Base-by-base conservation (phyloP, 2,797 vertebrate species). In the Champsocephalus esox region DNA sequence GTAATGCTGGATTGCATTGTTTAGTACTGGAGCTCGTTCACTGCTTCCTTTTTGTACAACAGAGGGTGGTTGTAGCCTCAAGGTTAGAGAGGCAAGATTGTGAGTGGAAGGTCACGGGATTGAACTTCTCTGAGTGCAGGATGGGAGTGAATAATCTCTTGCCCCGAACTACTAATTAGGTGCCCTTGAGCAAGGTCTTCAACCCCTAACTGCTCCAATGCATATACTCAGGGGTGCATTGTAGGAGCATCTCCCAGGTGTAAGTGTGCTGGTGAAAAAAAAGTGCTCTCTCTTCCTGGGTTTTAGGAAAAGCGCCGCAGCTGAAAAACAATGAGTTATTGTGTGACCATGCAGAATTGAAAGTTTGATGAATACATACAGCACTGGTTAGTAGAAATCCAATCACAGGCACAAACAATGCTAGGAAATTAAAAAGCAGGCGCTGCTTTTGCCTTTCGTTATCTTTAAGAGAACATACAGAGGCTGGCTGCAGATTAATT, bases 381-480 rank as follows among this genome's bases (percentile, higher is more conserved):
- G 52, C 14, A 11, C 51, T 55, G 76, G 64, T 82, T 75, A 49
- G 68, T 10, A 55, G 61, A 81, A 86, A 84, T 68, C 68, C 83
- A 90, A 87, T 87, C 81, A 81, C 28, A 68, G 45, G 28, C 63
- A 80, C 75, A 90, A 88, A 90, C 86, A 90, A 87, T 88, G 66
- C 48, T 41, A 21, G 71, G 52, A 84, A 90, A 89, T 87, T 79
- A 89, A 88, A 89, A 59, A 84, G 19, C 71, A 44, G 59, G 12
- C 55, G 4, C 83, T 75, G 74, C 76, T 72, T 86, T 82, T 81
- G 66, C 64, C 52, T 73, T 61, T 81, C 67, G 80, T 92, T 94
- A 94, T 94, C 92, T 94, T 83, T 83, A 87, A 90, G 83, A 85
- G 84, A 92, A 89, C 94, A 94, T 78, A 83, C 90, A 89, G 83